Evolutionary conservation across 2,888 invertebrate species (phyloP).

Genomic region (Drosophila tanythrix): DNA sequence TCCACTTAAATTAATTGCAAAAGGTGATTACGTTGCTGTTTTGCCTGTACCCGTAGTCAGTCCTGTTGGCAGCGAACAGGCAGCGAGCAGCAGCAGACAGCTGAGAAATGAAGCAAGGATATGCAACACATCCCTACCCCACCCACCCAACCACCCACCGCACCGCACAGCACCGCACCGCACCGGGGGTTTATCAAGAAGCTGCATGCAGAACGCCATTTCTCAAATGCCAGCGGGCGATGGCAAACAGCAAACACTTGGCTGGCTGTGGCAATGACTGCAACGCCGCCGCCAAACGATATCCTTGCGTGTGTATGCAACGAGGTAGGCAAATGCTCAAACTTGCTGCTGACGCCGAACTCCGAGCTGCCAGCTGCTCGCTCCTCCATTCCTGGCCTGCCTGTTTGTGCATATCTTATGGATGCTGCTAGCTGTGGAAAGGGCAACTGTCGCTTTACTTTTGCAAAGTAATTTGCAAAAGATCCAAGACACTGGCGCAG

Average conservation of each 20-base stretch:
- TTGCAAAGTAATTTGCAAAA: conserved; percentile 81
- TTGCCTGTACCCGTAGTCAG: conserved; percentile 55
- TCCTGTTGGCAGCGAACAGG: conserved; percentile 65
- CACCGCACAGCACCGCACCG: background rate
- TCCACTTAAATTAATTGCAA: conserved; percentile 84
- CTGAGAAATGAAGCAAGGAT: conserved; percentile 72
- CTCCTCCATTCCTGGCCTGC: conserved; percentile 4
- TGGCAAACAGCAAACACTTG: conserved; percentile 72
- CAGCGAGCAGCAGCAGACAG: conserved; percentile 64
- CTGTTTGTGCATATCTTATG: conserved; percentile 60
- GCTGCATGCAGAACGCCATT: conserved; percentile 62
- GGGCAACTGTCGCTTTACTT: conserved; percentile 73
- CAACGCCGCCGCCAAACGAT: conserved; percentile 36
- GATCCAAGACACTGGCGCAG: conserved; percentile 55
- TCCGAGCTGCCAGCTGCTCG: conserved; percentile 7
- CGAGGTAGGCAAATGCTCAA: conserved; percentile 50
- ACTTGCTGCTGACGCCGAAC: conserved; percentile 14
- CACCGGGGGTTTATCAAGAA: conserved; percentile 62
- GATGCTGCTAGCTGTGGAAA: conserved; percentile 27
- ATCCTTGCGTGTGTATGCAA: conserved; percentile 35
- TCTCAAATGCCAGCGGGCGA: conserved; percentile 54
- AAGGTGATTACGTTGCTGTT: conserved; percentile 83
- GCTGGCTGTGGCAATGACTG: conserved; percentile 25
- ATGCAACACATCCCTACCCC: conserved; percentile 3
- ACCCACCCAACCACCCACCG: background rate